phyloP scores from a whole-genome alignment of 2,113 vertebrate genomes.

The Sprattus sprattus region DNA sequence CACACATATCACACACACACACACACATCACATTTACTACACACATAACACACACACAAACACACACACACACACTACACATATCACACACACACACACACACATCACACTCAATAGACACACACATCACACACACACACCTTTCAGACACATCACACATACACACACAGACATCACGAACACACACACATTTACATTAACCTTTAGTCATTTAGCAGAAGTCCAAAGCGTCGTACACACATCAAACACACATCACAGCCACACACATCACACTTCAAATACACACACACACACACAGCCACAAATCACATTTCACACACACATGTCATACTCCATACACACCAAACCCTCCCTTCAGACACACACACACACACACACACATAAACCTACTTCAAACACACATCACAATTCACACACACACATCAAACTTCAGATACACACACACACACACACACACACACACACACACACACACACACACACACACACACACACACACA shows the following conservation, averaged over 20 bases:
- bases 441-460: not conserved
- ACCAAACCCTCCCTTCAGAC: conserved; percentile 93
- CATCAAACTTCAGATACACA: not conserved
- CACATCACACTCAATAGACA: not conserved
- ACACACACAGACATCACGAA: not conserved
- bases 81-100: not conserved
- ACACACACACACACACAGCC: not conserved
- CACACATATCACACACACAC: not conserved
- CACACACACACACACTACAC: conserved; percentile 2
- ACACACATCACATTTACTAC: not conserved
- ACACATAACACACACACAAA: conserved; percentile 18
- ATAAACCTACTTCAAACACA: no score
- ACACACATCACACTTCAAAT: no score
- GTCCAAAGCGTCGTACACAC: no score
- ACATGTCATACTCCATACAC: no score
- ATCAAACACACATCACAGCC: no score
- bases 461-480: not conserved
- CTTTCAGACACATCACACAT: not conserved
- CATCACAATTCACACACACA: no score
- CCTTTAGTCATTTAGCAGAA: no score
- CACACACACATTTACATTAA: no score
- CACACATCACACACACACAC: conserved; percentile 4
- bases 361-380: conserved; percentile 4
- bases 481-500: not conserved
- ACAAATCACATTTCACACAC: no score